Evolutionary conservation across 2,113 vertebrate genomes (phyloP), one percentile per base, ranked within the genome.

Genomic region (Oncorhynchus keta): DNA sequence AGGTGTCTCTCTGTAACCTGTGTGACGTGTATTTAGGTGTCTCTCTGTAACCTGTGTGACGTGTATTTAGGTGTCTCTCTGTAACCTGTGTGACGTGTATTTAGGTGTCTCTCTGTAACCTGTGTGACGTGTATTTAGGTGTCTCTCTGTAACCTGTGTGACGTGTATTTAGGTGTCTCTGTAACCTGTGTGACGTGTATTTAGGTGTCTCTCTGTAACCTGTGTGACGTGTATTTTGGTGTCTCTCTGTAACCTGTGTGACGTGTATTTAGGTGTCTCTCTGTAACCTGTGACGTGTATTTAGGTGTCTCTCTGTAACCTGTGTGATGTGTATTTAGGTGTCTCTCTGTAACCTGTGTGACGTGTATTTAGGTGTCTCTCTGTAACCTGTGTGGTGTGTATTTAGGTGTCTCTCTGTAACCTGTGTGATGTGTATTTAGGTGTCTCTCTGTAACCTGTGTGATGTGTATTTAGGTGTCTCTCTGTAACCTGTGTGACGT

Each of bases 121-220:
- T 71, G 55, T 18, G 2, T 66, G 74, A 55, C 83, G 22, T 84
- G 26, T 35, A 35, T 59, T 57, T 35, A 7, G 35, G 30, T 11
- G 48, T 71, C 11, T 7, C 6, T 48, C 22, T 9, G 6, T 67
- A 24, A 22, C 11, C 45, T 73, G 48, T n/a, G 35, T 24, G 24
- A 24, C 1, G 24, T 14, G 24, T 6, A 35, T 5, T 51, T 59
- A 48, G 48, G 12, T 1, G 30, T 32, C 30, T 32, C 30, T 26
- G 26, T 32, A 13, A 8, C 12, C 12, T 49, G 48, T 32, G 30
- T 32, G 30, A 51, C 9, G 49, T 14, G 24, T 6, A 35, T 5
- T 51, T 59, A 48, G 48, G 12, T 1, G 30, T 32, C 30, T 24
- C 24, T 32, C 30, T 32, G 30, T 32, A 13, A 8, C 12, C 12